Conservation (phyloP, 2,888 invertebrate species). For the Dorcus hopei region DNA sequence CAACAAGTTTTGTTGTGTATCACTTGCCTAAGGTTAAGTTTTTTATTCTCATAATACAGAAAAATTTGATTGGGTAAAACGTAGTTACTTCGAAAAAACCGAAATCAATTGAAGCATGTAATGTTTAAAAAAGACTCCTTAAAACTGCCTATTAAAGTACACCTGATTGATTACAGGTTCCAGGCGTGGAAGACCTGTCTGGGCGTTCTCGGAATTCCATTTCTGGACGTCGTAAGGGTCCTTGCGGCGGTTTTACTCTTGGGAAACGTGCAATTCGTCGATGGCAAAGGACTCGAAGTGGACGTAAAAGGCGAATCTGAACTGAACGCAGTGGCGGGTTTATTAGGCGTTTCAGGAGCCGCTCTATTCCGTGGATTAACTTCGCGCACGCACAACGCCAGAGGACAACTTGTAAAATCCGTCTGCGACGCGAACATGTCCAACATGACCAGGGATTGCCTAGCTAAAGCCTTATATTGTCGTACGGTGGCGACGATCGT, state of each 20-base stretch:
- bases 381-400: slow-evolving; percentile 73
- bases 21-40: too few relatives aligned
- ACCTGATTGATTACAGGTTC: slow-evolving; percentile 55
- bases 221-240: slow-evolving; percentile 88
- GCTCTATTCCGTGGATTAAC: slow-evolving; percentile 80
- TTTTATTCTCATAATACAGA: too few relatives aligned
- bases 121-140: background rate
- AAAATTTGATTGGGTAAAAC: too few relatives aligned
- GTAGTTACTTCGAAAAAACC: too few relatives aligned
- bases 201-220: slow-evolving; percentile 88
- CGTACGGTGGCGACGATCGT: slow-evolving; percentile 93
- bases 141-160: background rate
- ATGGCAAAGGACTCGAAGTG: slow-evolving; percentile 72
- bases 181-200: slow-evolving; percentile 91
- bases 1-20: too few relatives aligned
- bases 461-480: slow-evolving; percentile 90
- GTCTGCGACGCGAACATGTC: slow-evolving; percentile 83
- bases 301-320: slow-evolving; percentile 80
- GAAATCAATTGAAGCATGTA: too few relatives aligned
- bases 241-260: slow-evolving; percentile 85
- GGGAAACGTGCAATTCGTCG: slow-evolving; percentile 88
- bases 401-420: slow-evolving; percentile 76
- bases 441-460: slow-evolving; percentile 81
- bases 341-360: slow-evolving; percentile 74
- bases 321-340: slow-evolving; percentile 79